Evolutionary conservation across 2,888 invertebrate species (phyloP).

Genomic region (Eledone cirrhosa): DNA sequence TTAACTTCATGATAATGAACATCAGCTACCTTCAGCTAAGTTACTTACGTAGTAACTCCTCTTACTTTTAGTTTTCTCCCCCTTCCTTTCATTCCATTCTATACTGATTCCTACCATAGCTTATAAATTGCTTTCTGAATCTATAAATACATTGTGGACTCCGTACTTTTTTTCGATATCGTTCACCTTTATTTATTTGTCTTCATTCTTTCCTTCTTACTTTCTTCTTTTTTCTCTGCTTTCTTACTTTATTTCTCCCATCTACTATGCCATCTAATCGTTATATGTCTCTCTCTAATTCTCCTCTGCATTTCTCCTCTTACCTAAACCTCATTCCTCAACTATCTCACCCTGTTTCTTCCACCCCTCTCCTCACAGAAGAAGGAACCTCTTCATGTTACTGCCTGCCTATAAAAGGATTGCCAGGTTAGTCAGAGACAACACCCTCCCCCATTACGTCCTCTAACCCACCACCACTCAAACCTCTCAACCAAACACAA

Average conservation of each 20-base stretch:
- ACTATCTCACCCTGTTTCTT: not conserved
- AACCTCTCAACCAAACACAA: no score
- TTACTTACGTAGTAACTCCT: no score
- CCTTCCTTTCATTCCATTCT: not conserved
- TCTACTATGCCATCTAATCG: not conserved
- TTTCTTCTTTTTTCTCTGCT: not conserved
- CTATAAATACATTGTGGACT: not conserved
- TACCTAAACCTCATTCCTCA: not conserved
- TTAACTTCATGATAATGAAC: no score
- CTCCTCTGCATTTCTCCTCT: not conserved
- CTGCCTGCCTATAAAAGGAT: conserved; percentile 25
- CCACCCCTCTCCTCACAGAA: not conserved
- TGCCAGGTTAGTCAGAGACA: not conserved
- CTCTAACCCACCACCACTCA: no score
- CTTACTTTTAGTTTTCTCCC: no score
- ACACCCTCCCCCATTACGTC: no score
- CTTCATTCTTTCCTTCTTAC: not conserved
- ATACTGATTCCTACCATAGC: not conserved
- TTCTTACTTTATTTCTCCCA: not conserved
- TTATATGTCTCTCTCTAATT: not conserved
- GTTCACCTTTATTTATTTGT: not conserved
- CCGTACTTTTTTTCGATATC: not conserved
- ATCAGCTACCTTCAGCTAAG: no score
- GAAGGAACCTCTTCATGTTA: conserved; percentile 8
- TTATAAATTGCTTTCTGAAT: not conserved